Evolutionary conservation across 2,888 invertebrate genomes (phyloP).

Genomic region (Phyllotreta cruciferae): DNA sequence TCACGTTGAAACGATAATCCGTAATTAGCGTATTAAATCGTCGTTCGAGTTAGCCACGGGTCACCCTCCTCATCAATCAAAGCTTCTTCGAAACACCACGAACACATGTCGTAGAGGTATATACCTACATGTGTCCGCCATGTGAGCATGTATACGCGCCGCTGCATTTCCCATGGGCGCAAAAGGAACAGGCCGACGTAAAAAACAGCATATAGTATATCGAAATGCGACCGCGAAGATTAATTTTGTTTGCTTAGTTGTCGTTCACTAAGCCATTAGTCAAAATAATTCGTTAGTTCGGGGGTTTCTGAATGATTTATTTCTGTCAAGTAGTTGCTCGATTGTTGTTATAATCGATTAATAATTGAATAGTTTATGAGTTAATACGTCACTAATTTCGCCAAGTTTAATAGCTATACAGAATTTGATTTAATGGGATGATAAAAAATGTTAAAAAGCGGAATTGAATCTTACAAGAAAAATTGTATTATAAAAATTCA

Average conservation of each 20-base stretch:
- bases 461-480: too few species aligned
- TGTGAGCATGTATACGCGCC: constrained; percentile 40
- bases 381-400: too few species aligned
- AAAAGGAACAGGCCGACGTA: constrained; percentile 14
- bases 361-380: too few species aligned
- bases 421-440: too few species aligned
- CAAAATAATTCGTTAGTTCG: neutral
- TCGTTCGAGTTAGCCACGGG: constrained; percentile 50
- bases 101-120: constrained; percentile 40
- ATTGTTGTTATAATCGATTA: too few species aligned
- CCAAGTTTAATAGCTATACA: too few species aligned
- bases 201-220: constrained; percentile 11
- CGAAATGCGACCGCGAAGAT: constrained; percentile 9
- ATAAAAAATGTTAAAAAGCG: too few species aligned
- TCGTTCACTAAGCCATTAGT: neutral
- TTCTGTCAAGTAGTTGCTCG: too few species aligned
- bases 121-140: constrained; percentile 50
- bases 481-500: too few species aligned
- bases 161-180: constrained; percentile 36
- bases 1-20: constrained; percentile 17
- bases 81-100: constrained; percentile 37
- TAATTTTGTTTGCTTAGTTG: constrained; percentile 3
- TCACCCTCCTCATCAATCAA: constrained; percentile 55
- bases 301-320: too few species aligned
- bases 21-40: constrained; percentile 36